These are phyloP conservation scores for Hyposoter didymator DNA, from an alignment of 2,888 invertebrate species.

Conservation along the genomic window DNA sequence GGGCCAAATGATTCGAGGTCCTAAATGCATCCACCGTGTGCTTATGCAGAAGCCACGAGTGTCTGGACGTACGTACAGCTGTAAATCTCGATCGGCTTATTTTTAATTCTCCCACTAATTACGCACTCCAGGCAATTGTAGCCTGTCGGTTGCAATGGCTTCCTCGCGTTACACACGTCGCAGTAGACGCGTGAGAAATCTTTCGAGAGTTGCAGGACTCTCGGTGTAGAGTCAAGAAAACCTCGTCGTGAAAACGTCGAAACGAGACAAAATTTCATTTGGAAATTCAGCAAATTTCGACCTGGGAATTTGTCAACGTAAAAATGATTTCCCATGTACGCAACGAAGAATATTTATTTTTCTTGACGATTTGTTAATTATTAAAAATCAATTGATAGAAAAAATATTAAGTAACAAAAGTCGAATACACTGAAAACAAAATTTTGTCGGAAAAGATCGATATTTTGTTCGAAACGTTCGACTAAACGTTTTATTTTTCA, in stretches of 20 bases:
- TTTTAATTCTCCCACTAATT: constrained; percentile 65
- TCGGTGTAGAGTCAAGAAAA: constrained; percentile 2
- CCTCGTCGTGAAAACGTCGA: constrained; percentile 12
- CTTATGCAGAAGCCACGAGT: background rate
- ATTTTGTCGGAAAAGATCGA: too few relatives aligned
- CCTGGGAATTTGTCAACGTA: background rate
- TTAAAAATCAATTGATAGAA: too few relatives aligned
- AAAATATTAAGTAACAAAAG: too few relatives aligned
- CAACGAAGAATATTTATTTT: too few relatives aligned
- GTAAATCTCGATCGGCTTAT: constrained; percentile 65
- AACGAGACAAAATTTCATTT: background rate
- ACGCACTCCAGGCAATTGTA: constrained; percentile 20
- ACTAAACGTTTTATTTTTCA: too few relatives aligned
- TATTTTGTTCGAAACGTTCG: too few relatives aligned
- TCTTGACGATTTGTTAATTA: too few relatives aligned
- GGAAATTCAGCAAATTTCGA: background rate
- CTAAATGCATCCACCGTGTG: background rate
- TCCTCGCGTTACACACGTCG: constrained; percentile 42
- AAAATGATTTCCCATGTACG: background rate
- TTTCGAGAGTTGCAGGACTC: background rate
- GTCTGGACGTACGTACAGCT: constrained; percentile 40
- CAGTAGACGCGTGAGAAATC: constrained; percentile 40
- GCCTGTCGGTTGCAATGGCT: constrained; percentile 33
- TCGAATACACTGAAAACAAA: too few relatives aligned
- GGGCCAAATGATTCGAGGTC: constrained; percentile 6